These are phyloP conservation scores for Tetramorium parvispinum DNA, from an alignment of 1,140 invertebrate genomes.

Conservation along the genomic window DNA sequence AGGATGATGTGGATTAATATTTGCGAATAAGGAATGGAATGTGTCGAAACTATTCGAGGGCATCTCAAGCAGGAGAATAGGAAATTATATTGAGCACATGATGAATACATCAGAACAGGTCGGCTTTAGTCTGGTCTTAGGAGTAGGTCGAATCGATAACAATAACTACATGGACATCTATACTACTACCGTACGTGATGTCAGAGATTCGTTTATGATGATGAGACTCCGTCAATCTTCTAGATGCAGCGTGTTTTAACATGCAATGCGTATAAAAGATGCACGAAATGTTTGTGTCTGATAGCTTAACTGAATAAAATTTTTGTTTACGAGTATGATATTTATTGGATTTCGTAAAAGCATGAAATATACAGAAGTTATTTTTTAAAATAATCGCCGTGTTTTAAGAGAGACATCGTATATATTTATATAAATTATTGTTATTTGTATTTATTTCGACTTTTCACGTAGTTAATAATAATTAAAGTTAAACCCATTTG, in stretches of 20 bases:
- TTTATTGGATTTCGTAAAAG: background rate
- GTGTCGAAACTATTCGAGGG: slow-evolving; percentile 32
- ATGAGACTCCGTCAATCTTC: background rate
- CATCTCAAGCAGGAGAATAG: slow-evolving; percentile 28
- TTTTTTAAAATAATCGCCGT: background rate
- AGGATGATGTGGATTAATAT: background rate
- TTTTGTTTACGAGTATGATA: background rate
- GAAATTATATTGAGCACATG: slow-evolving; percentile 63
- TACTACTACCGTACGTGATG: slow-evolving; percentile 17
- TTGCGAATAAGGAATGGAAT: background rate
- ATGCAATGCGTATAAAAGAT: background rate
- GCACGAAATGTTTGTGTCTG: too few relatives aligned
- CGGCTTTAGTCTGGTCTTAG: slow-evolving; percentile 72
- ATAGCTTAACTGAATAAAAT: background rate
- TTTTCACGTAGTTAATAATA: background rate
- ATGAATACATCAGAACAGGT: slow-evolving; percentile 70
- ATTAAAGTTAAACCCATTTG: background rate
- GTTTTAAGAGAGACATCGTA: background rate
- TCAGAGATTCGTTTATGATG: slow-evolving; percentile 36
- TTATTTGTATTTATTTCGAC: background rate
- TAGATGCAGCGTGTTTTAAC: slow-evolving; percentile 1
- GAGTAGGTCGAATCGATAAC: slow-evolving; percentile 78
- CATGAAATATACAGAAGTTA: background rate
- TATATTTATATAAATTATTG: background rate
- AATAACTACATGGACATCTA: slow-evolving; percentile 72